phyloP scores from a whole-genome alignment of 2,797 vertebrate species.

The Channa striata region DNA sequence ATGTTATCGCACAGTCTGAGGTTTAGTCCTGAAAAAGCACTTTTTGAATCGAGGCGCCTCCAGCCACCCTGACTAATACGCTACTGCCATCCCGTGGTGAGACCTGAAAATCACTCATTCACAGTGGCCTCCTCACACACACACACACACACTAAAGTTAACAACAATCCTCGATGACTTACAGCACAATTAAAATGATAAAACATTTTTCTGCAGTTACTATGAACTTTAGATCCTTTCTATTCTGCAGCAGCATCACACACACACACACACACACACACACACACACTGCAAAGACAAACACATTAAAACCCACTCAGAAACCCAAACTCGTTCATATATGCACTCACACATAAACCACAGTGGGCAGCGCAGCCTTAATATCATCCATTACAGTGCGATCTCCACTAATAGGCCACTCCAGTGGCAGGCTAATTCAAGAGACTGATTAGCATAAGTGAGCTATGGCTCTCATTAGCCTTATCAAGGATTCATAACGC shows the following conservation, averaged over 20 bases:
- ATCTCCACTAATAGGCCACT: conserved; percentile 58
- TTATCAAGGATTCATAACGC: conserved; percentile 64
- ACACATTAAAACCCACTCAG: neutral
- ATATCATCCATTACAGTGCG: conserved; percentile 58
- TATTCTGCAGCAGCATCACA: neutral
- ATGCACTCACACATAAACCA: neutral
- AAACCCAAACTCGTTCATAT: neutral
- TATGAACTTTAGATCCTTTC: neutral
- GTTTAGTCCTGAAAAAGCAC: conserved; percentile 22
- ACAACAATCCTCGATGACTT: neutral
- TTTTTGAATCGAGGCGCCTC: neutral
- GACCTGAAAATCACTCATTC: neutral
- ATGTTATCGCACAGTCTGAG: conserved; percentile 46
- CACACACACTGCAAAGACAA: neutral
- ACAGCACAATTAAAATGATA: neutral
- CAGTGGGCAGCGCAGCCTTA: conserved; percentile 20
- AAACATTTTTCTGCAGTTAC: neutral
- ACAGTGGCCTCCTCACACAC: neutral
- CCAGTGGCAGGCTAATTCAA: conserved; percentile 58
- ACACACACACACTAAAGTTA: neutral
- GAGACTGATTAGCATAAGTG: conserved; percentile 68
- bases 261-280: neutral
- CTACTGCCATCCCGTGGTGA: conserved; percentile 67
- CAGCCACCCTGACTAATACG: conserved; percentile 20
- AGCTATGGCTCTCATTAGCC: conserved; percentile 71